Evolutionary conservation across 2,113 vertebrate genomes (phyloP).

Genomic region (Hyla sarda): DNA sequence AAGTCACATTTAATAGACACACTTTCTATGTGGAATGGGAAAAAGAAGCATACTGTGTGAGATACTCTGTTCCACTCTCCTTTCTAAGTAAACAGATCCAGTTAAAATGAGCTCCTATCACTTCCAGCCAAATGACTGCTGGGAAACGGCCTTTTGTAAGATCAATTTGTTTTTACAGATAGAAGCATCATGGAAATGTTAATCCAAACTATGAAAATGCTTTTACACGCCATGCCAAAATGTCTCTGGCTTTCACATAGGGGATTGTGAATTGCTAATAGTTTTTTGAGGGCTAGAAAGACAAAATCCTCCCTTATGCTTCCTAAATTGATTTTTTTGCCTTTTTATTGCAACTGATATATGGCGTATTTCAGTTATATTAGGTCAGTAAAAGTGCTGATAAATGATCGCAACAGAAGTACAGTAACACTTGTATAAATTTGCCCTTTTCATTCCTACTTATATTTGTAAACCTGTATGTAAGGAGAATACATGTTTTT

Average conservation of each 20-base stretch:
- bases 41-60: constrained; percentile 57
- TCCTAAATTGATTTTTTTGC: constrained; percentile 50
- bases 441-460: background rate
- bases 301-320: constrained; percentile 42
- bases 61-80: constrained; percentile 44
- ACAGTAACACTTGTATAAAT: background rate
- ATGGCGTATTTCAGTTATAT: background rate
- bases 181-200: constrained; percentile 58
- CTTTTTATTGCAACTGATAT: background rate
- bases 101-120: constrained; percentile 57
- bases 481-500: too few relatives aligned
- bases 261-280: constrained; percentile 53
- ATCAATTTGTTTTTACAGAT: constrained; percentile 61
- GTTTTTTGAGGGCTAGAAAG: constrained; percentile 53
- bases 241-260: constrained; percentile 54
- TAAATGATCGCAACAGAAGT: background rate
- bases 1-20: constrained; percentile 71
- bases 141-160: constrained; percentile 59
- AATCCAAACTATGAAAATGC: constrained; percentile 61
- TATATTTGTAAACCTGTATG: background rate
- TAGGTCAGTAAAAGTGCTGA: background rate
- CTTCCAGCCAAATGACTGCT: constrained; percentile 54
- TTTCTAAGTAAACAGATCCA: constrained; percentile 37
- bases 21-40: constrained; percentile 67
- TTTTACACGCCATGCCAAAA: constrained; percentile 57